Evolutionary conservation across 1,140 invertebrate species (phyloP).

Genomic region (Sweltsa coloradensis): DNA sequence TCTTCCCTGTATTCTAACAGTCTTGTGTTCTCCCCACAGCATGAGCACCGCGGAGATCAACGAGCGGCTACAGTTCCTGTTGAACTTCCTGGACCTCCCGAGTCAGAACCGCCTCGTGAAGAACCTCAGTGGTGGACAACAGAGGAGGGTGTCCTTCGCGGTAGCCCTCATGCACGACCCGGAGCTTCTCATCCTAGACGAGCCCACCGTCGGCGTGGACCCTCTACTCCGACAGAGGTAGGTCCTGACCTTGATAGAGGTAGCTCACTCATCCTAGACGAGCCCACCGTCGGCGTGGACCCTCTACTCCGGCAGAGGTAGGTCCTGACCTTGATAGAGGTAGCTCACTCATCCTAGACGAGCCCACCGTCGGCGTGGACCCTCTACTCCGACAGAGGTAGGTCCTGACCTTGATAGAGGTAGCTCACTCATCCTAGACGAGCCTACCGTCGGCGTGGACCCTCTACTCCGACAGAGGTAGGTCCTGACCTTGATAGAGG

Average conservation of each 20-base stretch:
- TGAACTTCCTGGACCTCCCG: conserved; percentile 82
- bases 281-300: conserved; percentile 90
- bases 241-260: too few relatives aligned
- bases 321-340: too few relatives aligned
- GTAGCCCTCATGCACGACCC: conserved; percentile 87
- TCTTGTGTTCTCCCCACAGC: too few relatives aligned
- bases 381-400: conserved; percentile 72
- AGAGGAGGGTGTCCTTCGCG: conserved; percentile 82
- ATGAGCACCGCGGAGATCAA: conserved; percentile 71
- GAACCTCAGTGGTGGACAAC: conserved; percentile 87
- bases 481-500: too few relatives aligned
- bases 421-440: conserved; percentile 89
- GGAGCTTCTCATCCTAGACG: conserved; percentile 84
- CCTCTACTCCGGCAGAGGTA: conserved; percentile 72
- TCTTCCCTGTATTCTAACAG: too few relatives aligned
- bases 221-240: conserved; percentile 72
- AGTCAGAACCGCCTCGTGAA: conserved; percentile 73
- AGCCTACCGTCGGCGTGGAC: conserved; percentile 90
- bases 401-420: too few relatives aligned
- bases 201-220: conserved; percentile 90
- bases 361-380: conserved; percentile 90
- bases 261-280: conserved; percentile 89
- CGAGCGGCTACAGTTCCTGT: conserved; percentile 71
- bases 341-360: conserved; percentile 89
- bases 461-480: conserved; percentile 72